These are phyloP conservation scores for Trichomalopsis sarcophagae DNA, from an alignment of 1,140 invertebrate genomes.

Conservation along the genomic window DNA sequence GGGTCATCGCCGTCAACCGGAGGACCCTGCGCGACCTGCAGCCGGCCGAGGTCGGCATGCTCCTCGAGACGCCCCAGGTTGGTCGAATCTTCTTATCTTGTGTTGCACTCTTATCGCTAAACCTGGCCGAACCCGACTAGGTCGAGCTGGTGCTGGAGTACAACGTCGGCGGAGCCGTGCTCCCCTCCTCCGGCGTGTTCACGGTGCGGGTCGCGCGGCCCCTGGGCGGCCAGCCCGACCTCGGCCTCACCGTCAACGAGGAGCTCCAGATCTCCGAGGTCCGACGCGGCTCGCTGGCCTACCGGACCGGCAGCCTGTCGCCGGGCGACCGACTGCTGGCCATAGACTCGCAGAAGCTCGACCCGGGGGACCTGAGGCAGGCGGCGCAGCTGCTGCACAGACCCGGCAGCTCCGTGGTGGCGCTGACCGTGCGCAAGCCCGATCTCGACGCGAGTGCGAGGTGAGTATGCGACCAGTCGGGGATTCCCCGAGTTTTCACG, in stretches of 20 bases:
- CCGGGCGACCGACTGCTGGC: slow-evolving; percentile 91
- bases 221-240: slow-evolving; percentile 78
- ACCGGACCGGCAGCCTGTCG: slow-evolving; percentile 90
- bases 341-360: slow-evolving; percentile 89
- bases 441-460: slow-evolving; percentile 65
- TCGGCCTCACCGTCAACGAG: slow-evolving; percentile 91
- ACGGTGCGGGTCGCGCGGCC: slow-evolving; percentile 91
- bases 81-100: too few species aligned
- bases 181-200: slow-evolving; percentile 92
- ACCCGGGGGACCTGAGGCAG: slow-evolving; percentile 81
- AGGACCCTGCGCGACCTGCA: slow-evolving; percentile 70
- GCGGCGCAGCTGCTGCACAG: slow-evolving; percentile 85
- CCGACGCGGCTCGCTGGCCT: slow-evolving; percentile 90
- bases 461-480: too few species aligned
- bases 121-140: slow-evolving; percentile 57
- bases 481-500: too few species aligned
- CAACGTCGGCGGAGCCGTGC: slow-evolving; percentile 93
- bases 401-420: slow-evolving; percentile 84
- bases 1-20: slow-evolving; percentile 80
- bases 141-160: slow-evolving; percentile 88
- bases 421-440: slow-evolving; percentile 82
- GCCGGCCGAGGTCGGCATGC: slow-evolving; percentile 65
- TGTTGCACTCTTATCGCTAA: too few species aligned
- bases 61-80: slow-evolving; percentile 69
- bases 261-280: slow-evolving; percentile 89